Base-by-base conservation (phyloP, 2,888 invertebrate species). In the Hydrotaea cyrtoneurina region DNA sequence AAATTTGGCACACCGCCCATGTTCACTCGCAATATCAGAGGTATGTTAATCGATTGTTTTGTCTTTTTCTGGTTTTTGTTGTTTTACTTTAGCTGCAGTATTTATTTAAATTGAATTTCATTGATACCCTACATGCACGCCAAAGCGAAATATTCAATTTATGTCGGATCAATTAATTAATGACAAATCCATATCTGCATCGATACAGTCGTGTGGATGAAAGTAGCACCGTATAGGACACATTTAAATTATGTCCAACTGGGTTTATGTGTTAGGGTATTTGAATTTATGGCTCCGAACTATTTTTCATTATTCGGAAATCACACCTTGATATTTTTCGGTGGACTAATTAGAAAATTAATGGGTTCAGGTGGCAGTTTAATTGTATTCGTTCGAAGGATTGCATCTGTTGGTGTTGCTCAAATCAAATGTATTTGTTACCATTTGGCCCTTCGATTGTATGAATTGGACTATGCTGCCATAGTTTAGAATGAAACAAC, bases 11-110 rank as follows among this genome's bases (percentile, higher is more conserved):
- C 91, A 11, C 91, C 92, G 83, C 92, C 92, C 88, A 91, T 92
- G 88, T 92, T 92, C 89, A 92, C 92, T 88, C 91, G 91, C 88
- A 91, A 91, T 88, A 92, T 92, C 86, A 89, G 90, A 91, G 92
- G 92, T 92, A 90, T 90, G 90, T 79, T 85, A 62, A 85, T 90
- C 87, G 79, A 86, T 87, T 82, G 80, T 83, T 85, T 86, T 87
- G 59, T 19, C 17, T 75, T 76, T 7, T 26, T 19, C 13, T 50
- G 15, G 43, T 77, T 50, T 66, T 75, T 75, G n/a, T 26, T 19
- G 7, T 59, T 59, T 13, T 39, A 64, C 36, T 10, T 64, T 31
- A 31, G 31, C 31, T 7, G 7, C 31, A 4, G 31, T 39, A 39
- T 66, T 66, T 66, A 59, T 59, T 59, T 2, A 59, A 59, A 59